Percentiles rank a stretch among this genome's conserved stretches.
These are phyloP conservation scores for Holothuria leucospilota DNA, from an alignment of 53 echinoderm and acorn worm genomes.

Conservation along the genomic window DNA sequence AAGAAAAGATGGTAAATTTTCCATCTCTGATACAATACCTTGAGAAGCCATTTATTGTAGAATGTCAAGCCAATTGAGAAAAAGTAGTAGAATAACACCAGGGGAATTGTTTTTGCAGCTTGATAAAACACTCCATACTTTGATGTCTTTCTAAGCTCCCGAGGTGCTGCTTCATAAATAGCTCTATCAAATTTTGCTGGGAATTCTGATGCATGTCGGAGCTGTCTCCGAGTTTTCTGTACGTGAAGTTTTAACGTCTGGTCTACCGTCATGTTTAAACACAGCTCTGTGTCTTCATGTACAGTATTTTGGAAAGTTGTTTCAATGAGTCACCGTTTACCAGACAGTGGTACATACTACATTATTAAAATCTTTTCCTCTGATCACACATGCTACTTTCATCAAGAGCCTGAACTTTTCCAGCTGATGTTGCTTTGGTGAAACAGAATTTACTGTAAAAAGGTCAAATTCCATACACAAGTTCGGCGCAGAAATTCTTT, in stretches of 20 bases:
- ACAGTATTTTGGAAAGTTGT: too few relatives aligned
- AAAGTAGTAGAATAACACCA: conserved; percentile 87
- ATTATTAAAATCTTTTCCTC: too few relatives aligned
- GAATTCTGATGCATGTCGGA: background rate
- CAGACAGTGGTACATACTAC: too few relatives aligned
- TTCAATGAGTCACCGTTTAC: too few relatives aligned
- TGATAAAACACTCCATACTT: conserved; percentile 23
- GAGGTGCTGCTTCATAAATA: conserved; percentile 27
- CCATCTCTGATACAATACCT: conserved; percentile 34
- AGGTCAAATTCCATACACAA: too few relatives aligned
- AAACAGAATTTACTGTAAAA: too few relatives aligned
- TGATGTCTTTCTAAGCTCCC: background rate
- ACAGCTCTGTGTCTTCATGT: background rate
- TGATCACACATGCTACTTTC: too few relatives aligned
- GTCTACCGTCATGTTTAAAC: background rate
- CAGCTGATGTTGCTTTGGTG: too few relatives aligned
- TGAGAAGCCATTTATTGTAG: conserved; percentile 97
- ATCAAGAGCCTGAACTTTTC: too few relatives aligned
- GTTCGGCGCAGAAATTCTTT: too few relatives aligned
- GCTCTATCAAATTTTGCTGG: conserved; percentile 2
- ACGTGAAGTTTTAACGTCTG: background rate
- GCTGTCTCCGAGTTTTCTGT: conserved; percentile 32
- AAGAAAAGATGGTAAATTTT: too few relatives aligned
- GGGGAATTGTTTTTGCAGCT: conserved; percentile 4
- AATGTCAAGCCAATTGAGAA: conserved; percentile 94